phyloP scores from a whole-genome alignment of 2,888 invertebrate species.

The Ceriagrion tenellum region DNA sequence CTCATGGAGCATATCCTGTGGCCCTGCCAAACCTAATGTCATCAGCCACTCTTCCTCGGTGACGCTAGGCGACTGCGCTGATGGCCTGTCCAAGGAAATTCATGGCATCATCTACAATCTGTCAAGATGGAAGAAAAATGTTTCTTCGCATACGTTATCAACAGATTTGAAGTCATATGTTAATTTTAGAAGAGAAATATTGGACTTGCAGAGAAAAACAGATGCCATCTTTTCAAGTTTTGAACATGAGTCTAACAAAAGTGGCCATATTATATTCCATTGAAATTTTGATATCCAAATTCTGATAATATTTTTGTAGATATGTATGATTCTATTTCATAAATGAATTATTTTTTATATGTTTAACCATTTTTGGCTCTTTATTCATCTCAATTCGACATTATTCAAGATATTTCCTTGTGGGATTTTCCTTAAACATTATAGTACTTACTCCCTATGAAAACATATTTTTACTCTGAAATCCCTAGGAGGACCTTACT shows the following conservation, averaged over 20 bases:
- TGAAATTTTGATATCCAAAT: background rate
- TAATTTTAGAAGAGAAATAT: background rate
- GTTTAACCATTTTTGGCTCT: too few species aligned
- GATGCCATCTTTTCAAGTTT: background rate
- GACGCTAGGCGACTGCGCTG: background rate
- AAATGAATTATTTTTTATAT: too few species aligned
- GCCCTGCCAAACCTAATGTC: background rate
- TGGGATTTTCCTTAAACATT: too few species aligned
- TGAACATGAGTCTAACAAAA: background rate
- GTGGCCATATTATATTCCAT: background rate
- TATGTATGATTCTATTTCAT: background rate
- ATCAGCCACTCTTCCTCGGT: background rate
- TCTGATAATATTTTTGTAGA: background rate
- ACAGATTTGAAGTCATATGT: background rate
- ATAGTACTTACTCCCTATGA: too few species aligned
- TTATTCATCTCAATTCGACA: too few species aligned
- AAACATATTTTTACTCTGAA: too few species aligned
- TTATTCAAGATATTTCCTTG: too few species aligned
- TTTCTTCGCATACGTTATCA: background rate
- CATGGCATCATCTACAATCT: background rate
- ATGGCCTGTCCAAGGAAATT: background rate
- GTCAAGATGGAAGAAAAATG: background rate
- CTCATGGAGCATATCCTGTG: background rate
- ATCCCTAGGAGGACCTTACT: too few species aligned
- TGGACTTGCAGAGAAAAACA: background rate